A percentile compares a stretch with the other conserved stretches of the same genome.
Evolutionary conservation across 2,888 invertebrate genomes (phyloP).

Genomic region (Chouioia cunea): DNA sequence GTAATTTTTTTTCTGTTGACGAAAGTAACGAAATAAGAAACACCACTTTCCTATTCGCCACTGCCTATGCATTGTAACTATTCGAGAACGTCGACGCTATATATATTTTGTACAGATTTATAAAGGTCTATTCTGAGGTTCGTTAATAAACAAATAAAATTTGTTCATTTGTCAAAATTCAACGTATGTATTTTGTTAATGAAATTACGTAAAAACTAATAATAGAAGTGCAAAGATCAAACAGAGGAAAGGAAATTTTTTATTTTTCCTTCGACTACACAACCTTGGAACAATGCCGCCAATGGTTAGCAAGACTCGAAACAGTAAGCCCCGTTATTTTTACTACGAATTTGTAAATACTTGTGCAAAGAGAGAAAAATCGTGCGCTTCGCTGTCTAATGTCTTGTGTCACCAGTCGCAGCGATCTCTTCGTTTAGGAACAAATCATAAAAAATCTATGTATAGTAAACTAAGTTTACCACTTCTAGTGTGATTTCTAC

Average conservation of each 20-base stretch:
- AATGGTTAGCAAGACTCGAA: slow-evolving; percentile 45
- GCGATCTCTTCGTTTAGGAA: slow-evolving; percentile 42
- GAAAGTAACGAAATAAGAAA: slow-evolving; percentile 40
- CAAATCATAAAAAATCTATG: slow-evolving; percentile 35
- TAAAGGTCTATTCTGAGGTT: slow-evolving; percentile 40
- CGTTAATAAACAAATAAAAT: slow-evolving; percentile 22
- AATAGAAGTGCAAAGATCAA: slow-evolving; percentile 1
- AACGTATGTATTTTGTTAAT: slow-evolving; percentile 33
- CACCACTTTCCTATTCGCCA: slow-evolving; percentile 55
- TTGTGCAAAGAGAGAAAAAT: slow-evolving; percentile 32
- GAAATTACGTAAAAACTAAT: slow-evolving; percentile 5
- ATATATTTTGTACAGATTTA: slow-evolving; percentile 46
- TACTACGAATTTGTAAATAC: slow-evolving; percentile 44
- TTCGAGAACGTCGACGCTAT: slow-evolving; percentile 37
- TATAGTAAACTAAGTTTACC: slow-evolving; percentile 57
- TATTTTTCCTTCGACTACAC: slow-evolving; percentile 24
- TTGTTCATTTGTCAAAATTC: slow-evolving; percentile 28
- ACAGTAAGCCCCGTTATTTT: slow-evolving; percentile 46
- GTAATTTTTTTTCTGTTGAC: slow-evolving; percentile 26
- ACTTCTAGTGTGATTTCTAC: slow-evolving; percentile 67
- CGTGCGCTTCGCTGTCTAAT: slow-evolving; percentile 44
- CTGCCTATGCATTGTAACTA: slow-evolving; percentile 58
- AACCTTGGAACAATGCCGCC: slow-evolving; percentile 31
- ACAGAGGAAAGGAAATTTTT: slow-evolving; percentile 9
- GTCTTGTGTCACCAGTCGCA: slow-evolving; percentile 43